Conservation (phyloP, 2,888 invertebrate species). For the Seladonia tumulorum region DNA sequence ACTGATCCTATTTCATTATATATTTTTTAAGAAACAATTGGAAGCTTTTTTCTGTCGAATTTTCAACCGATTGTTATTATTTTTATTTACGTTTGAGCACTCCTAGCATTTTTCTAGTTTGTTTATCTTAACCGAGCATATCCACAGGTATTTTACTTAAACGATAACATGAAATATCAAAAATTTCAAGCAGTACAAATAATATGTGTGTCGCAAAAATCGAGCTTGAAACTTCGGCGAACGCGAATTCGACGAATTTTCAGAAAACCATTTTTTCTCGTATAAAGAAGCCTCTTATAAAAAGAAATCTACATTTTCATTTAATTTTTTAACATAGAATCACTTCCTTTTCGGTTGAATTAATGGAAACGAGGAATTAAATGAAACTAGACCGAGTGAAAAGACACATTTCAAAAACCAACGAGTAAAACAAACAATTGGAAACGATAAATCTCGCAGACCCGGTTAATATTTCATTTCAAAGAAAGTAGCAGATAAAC, state of each 20-base stretch:
- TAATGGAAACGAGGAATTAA: not conserved
- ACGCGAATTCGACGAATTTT: too few species aligned
- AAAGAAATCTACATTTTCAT: not conserved
- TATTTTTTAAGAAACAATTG: not conserved
- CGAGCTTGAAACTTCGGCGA: too few species aligned
- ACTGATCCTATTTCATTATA: not conserved
- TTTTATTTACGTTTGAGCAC: not conserved
- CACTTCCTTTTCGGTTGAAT: not conserved
- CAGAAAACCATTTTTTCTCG: too few species aligned
- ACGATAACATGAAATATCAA: not conserved
- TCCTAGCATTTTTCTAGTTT: not conserved
- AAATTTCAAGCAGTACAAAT: not conserved
- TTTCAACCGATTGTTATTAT: not conserved
- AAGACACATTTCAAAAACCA: not conserved
- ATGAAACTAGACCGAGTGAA: not conserved
- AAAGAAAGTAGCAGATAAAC: not conserved
- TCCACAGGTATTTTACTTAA: not conserved
- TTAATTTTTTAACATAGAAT: not conserved
- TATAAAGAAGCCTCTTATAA: not conserved
- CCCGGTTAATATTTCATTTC: not conserved
- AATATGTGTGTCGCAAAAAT: too few species aligned
- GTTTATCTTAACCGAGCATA: not conserved
- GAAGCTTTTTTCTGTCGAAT: not conserved
- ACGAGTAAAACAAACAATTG: slow-evolving; percentile 3
- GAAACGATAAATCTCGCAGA: not conserved